Conservation (phyloP, 2,797 vertebrate species). For the Crotalus adamanteus region DNA sequence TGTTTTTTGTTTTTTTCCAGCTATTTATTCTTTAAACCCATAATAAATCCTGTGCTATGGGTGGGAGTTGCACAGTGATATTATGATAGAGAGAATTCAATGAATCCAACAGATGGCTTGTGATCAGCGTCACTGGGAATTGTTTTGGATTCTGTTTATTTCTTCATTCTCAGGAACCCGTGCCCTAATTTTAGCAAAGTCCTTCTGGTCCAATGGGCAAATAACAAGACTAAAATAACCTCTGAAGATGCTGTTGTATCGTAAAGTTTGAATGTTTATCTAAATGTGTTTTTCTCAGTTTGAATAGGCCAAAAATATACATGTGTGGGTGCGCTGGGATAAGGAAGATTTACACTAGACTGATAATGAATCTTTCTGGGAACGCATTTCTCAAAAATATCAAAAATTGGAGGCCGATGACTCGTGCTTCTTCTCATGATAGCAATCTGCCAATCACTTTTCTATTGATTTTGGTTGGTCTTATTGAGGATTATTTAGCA, state of each 20-base stretch:
- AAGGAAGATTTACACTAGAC: neutral
- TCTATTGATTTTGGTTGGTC: neutral
- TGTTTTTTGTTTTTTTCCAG: neutral
- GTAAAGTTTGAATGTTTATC: slow-evolving; percentile 28
- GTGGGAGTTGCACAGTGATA: slow-evolving; percentile 19
- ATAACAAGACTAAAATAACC: slow-evolving; percentile 40
- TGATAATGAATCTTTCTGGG: neutral
- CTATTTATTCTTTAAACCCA: slow-evolving; percentile 20
- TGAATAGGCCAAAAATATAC: neutral
- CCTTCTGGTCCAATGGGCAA: slow-evolving; percentile 33
- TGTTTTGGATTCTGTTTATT: slow-evolving; percentile 49
- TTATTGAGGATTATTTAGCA: neutral
- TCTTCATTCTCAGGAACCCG: slow-evolving; percentile 55
- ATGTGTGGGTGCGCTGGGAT: neutral
- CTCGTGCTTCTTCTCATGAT: neutral
- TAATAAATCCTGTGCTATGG: slow-evolving; percentile 25
- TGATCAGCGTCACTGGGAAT: slow-evolving; percentile 52
- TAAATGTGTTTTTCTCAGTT: slow-evolving; percentile 20
- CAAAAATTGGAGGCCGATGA: neutral
- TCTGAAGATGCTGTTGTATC: slow-evolving; percentile 12
- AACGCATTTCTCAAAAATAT: neutral
- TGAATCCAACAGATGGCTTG: slow-evolving; percentile 55
- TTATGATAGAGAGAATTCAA: slow-evolving; percentile 39
- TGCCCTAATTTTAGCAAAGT: slow-evolving; percentile 57
- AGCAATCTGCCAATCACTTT: neutral